Base-by-base conservation (phyloP, 2,888 invertebrate genomes). In the Eupeodes luniger region DNA sequence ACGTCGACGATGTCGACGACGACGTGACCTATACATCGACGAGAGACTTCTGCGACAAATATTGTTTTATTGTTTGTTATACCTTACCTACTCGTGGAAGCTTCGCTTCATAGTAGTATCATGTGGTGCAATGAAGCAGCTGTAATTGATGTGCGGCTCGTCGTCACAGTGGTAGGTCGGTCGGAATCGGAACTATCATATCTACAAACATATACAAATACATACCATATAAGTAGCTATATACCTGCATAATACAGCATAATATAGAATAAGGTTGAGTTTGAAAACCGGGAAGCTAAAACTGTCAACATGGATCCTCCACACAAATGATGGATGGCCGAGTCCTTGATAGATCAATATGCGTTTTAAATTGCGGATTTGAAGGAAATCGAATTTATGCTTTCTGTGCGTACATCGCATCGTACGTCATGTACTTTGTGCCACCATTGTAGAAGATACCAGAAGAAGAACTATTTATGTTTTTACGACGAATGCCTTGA, bases 271-370 rank as follows among this genome's bases (percentile, higher is more conserved):
- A 77, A 57, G n/a, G 53, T 67, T 81, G 36, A 64, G 51, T 79
- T 79, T 80, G 76, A 67, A 79, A 87, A 87, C 76, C 80, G 83
- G 83, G 79, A 87, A 87, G 87, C 76, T 76, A 47, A 72, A 83
- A 76, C 83, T 87, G 87, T 83, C 87, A 80, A 76, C 87, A 72
- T 76, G 64, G 55, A 79, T 64, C 61, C 70, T 76, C 69, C 69
- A 70, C 40, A 19, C 49, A 34, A 59, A 83, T 87, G 87, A 87
- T 87, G 70, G 72, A 87, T 87, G 47, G 78, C 27, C 66, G 4
- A 87, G 83, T 80, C 87, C 87, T 87, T 87, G 83, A 80, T 66
- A 72, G 83, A 83, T 87, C 87, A 83, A 87, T 83, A 83, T 86
- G 83, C 76, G 83, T 72, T 83, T 86, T 76, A 70, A 83, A 83